Base-by-base conservation (phyloP, 1,140 invertebrate genomes). In the Mya arenaria region DNA sequence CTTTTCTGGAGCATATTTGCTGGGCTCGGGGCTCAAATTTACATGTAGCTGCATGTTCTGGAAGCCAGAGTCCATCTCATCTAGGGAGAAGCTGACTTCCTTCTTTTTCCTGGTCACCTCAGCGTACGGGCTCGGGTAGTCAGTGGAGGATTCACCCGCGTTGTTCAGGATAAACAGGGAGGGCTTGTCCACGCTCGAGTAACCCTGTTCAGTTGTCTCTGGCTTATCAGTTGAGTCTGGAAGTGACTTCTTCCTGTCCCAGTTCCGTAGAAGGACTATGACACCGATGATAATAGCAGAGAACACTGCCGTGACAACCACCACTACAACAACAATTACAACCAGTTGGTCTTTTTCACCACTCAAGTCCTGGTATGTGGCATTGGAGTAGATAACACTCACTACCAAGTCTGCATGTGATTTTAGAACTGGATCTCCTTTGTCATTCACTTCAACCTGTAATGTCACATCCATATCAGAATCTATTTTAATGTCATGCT, bases 81-180 rank as follows among this genome's bases (percentile, higher is more conserved):
- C 83, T 23, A 87, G 52, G 6, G 84, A 85, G 44, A 87, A 87
- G 34, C 86, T 87, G 10, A 87, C 86, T 83, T 85, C 86, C 41
- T 87, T 87, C 56, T 87, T 87, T 80, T 87, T 87, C 32, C 77
- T 84, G 0, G 30, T 58, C 2, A 15, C 23, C 19, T 80, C 77
- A 19, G 68, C 65, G 30, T 30, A 39, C 4, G 68, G 25, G 30
- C 72, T 28, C 4, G 62, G 48, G 44, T 77, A 39, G 48, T 83
- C 71, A 41, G 71, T 44, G 52, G 55, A 68, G 4, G 77, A 80
- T 56, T 80, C 77, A 1, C 77, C 77, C 17, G 77, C 34, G 28
- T 80, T 80, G 32, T 80, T 80, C 36, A 80, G 41, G 0, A 80
- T 69, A 25, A 39, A 80, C 1, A 80, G 10, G 3, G 77, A 58